Evolutionary conservation across 1,140 invertebrate species (phyloP), one percentile per base, ranked within the genome.

Genomic region (Lepidotrigona ventralis): DNA sequence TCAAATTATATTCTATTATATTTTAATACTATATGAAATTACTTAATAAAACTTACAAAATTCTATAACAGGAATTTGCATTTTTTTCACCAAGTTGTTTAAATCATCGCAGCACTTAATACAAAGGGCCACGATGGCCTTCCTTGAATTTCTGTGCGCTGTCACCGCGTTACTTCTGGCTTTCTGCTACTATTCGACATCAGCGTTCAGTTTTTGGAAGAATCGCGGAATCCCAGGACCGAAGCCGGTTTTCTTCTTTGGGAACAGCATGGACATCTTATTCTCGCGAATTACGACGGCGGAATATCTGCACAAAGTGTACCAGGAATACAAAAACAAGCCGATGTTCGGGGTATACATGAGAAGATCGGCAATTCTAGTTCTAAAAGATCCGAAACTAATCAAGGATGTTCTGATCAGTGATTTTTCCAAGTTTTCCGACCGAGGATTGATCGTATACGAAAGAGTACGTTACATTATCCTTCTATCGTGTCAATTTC

Each of bases 341-440:
- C 90, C 85, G 2, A 88, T 93, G 79, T 68, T 95, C n/a, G 95
- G 95, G 5, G 85, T 94, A 14, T 95, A 90, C 60, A 89, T 91
- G 5, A 83, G 91, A 46, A 79, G 86, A 11, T 88, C 75, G 1
- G 94, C 94, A 0, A 60, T 92, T 4, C 80, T 95, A 5, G 74
- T 95, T 1, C 0, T 95, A 0, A 87, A 85, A 26, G 95, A 95
- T 86, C 92, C 92, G 0, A 92, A 95, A 19, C 19, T 94, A 4
- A 93, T 95, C 11, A 94, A 93, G 70, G 83, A 92, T 2, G 84
- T 95, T 3, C 58, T 95, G 8, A 94, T 95, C 3, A 95, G 94
- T 83, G 93, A 95, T 75, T 95, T 95, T 76, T 86, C 91, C 0
- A 89, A 88, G 63, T 95, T 95, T 56, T 66, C 92, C 17, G 89